Conservation (phyloP, 2,113 vertebrate species). For the Anolis sagrei region DNA sequence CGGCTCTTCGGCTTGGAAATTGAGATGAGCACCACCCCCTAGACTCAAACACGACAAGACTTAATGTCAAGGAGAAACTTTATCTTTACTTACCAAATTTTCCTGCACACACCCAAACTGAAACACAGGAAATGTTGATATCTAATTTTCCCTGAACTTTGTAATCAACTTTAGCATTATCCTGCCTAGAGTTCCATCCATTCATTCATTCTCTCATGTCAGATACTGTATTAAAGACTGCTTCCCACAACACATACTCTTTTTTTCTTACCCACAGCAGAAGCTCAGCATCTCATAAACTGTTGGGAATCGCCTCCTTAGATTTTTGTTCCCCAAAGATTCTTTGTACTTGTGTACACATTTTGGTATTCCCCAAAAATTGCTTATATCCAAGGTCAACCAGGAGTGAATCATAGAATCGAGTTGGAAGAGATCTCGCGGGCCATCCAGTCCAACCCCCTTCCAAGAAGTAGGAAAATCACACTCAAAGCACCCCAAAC, state of each 20-base stretch:
- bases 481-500: too few relatives aligned
- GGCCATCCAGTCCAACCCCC: too few relatives aligned
- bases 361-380: not conserved
- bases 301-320: not conserved
- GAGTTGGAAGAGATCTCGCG: too few relatives aligned
- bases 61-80: too few relatives aligned
- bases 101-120: not conserved
- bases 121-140: not conserved
- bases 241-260: not conserved
- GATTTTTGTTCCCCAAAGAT: not conserved
- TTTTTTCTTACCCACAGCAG: too few relatives aligned
- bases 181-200: not conserved
- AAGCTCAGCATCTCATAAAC: not conserved
- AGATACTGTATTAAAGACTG: not conserved
- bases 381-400: not conserved
- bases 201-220: not conserved
- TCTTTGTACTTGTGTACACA: not conserved
- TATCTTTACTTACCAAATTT: not conserved
- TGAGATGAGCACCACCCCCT: too few relatives aligned
- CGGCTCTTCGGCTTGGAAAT: too few relatives aligned
- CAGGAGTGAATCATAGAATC: too few relatives aligned
- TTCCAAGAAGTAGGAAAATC: too few relatives aligned
- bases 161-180: not conserved
- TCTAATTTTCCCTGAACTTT: not conserved
- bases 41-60: too few relatives aligned